These are phyloP conservation scores for Dendronephthya gigantea DNA, from an alignment of 64 coral and sea anemone genomes.

Conservation along the genomic window DNA sequence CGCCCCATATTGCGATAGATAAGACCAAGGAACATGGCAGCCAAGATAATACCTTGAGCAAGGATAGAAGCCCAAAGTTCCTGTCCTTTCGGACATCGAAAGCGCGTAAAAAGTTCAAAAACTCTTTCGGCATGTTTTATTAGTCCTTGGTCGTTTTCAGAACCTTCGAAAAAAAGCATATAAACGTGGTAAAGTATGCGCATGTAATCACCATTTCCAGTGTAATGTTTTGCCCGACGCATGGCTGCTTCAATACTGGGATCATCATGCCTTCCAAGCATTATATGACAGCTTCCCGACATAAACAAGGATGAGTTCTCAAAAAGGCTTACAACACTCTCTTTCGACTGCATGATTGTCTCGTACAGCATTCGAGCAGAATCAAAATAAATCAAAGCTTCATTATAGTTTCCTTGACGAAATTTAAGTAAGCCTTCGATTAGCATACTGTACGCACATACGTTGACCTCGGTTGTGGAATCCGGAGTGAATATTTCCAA, in stretches of 20 bases:
- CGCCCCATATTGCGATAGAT: background rate
- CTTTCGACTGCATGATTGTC: background rate
- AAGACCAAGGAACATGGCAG: background rate
- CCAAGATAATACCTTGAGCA: background rate
- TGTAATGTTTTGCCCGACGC: background rate
- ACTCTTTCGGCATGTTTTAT: background rate
- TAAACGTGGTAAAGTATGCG: background rate
- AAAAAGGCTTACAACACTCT: background rate
- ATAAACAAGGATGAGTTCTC: background rate
- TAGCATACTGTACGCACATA: background rate
- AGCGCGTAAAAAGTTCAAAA: background rate
- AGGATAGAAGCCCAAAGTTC: background rate
- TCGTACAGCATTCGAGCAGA: background rate
- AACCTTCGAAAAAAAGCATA: background rate
- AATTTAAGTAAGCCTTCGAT: background rate
- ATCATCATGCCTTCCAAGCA: background rate
- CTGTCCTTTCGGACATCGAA: background rate
- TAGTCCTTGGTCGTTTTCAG: background rate
- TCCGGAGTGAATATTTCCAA: background rate
- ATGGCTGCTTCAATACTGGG: background rate
- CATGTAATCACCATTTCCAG: conserved; percentile 3
- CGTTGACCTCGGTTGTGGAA: background rate
- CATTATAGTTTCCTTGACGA: background rate
- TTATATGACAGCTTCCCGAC: background rate
- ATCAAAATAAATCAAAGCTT: background rate